These are phyloP conservation scores for Notamacropus eugenii DNA, from an alignment of 2,797 vertebrate genomes.

Conservation along the genomic window DNA sequence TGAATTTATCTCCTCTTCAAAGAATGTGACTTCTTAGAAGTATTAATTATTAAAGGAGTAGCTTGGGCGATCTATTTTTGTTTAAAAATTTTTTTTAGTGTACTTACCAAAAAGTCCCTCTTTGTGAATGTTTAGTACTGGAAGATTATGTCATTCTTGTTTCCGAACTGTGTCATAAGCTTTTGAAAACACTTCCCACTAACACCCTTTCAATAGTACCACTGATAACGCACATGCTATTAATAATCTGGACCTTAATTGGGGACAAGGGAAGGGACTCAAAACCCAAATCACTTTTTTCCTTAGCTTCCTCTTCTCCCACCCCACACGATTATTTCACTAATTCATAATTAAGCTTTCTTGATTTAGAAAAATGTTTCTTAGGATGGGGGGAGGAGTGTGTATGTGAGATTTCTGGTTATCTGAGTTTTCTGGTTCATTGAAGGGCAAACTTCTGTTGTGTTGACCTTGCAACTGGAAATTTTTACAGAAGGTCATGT, in stretches of 20 bases:
- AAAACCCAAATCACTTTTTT: not conserved
- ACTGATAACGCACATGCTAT: not conserved
- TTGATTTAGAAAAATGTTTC: not conserved
- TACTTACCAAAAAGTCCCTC: conserved; percentile 76
- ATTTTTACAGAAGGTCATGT: not conserved
- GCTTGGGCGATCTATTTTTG: not conserved
- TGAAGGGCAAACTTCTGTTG: not conserved
- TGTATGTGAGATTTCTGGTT: not conserved
- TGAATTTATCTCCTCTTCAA: not conserved
- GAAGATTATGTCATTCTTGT: conserved; percentile 60
- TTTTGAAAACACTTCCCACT: not conserved
- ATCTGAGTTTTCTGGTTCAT: not conserved
- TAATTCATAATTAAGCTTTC: not conserved
- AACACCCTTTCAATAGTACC: not conserved
- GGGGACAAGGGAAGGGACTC: not conserved
- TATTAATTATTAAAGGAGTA: conserved; percentile 22
- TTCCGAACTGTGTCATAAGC: conserved; percentile 19
- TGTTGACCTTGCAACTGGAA: not conserved
- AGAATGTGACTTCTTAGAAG: not conserved
- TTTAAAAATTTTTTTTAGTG: not conserved
- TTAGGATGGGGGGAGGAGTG: not conserved
- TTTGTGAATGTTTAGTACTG: conserved; percentile 1
- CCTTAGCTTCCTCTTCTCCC: not conserved
- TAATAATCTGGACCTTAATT: not conserved
- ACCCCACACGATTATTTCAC: not conserved